These are phyloP conservation scores for Lophotriccus pileatus DNA, from an alignment of 2,797 vertebrate genomes.

Conservation along the genomic window DNA sequence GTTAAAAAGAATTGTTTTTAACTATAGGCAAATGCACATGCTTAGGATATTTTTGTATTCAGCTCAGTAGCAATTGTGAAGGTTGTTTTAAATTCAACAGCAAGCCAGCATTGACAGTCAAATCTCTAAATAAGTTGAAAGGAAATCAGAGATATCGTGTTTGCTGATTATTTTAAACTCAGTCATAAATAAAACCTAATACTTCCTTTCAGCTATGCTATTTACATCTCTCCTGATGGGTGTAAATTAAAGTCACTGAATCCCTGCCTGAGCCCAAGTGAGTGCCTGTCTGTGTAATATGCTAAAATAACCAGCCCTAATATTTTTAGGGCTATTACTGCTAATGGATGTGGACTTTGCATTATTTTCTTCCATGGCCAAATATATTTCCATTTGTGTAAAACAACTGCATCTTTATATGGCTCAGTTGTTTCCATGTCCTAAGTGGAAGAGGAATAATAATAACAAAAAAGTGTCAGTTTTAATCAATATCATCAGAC, in stretches of 20 bases:
- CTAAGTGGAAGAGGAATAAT: constrained; percentile 58
- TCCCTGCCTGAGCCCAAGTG: background rate
- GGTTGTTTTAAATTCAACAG: background rate
- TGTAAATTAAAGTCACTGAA: background rate
- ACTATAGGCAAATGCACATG: background rate
- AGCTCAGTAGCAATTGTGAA: background rate
- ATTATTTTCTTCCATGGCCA: background rate
- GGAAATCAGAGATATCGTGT: background rate
- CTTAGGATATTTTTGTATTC: background rate
- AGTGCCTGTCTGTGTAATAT: background rate
- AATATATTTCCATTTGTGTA: constrained; percentile 53
- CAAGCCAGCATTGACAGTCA: background rate
- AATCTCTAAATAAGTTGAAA: background rate
- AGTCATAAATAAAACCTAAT: background rate
- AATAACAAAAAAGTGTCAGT: constrained; percentile 53
- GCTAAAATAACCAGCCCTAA: background rate
- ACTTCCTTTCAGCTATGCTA: background rate
- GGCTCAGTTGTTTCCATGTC: constrained; percentile 54
- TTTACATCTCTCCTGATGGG: background rate
- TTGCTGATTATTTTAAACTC: background rate
- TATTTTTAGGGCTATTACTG: background rate
- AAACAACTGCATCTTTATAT: constrained; percentile 53
- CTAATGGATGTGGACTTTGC: background rate
- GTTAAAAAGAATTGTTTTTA: constrained; percentile 17
- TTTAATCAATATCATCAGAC: constrained; percentile 74